These are phyloP conservation scores for Falco columbarius DNA, from an alignment of 2,797 vertebrate species.

Conservation along the genomic window DNA sequence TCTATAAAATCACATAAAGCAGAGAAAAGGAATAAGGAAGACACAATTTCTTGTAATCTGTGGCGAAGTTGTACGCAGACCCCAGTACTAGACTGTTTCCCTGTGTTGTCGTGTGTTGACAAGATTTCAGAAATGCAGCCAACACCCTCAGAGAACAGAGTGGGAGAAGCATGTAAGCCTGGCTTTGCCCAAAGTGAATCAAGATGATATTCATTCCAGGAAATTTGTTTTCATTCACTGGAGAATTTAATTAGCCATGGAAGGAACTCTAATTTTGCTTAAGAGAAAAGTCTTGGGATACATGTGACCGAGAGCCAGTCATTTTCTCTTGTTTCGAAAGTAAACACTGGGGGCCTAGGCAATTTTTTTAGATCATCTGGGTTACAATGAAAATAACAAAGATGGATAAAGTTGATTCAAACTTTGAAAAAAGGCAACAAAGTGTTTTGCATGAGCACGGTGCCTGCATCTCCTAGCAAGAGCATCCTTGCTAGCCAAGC, in stretches of 20 bases:
- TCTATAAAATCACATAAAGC: background rate
- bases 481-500: background rate
- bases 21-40: background rate
- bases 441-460: background rate
- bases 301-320: conserved; percentile 6
- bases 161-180: background rate
- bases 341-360: conserved; percentile 40
- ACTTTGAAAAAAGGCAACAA: background rate
- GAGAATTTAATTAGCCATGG: conserved; percentile 65
- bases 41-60: background rate
- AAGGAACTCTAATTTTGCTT: conserved; percentile 48
- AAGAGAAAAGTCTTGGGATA: background rate
- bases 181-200: conserved; percentile 12
- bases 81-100: background rate
- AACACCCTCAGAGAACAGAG: conserved; percentile 14
- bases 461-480: background rate
- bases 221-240: conserved; percentile 59
- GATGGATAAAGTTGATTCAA: background rate
- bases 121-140: background rate
- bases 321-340: conserved; percentile 42
- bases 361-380: conserved; percentile 10
- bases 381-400: background rate
- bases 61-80: background rate
- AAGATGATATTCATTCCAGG: conserved; percentile 51
- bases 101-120: background rate